Evolutionary conservation across 1,140 invertebrate genomes (phyloP).

Genomic region (Cotesia chilonis): DNA sequence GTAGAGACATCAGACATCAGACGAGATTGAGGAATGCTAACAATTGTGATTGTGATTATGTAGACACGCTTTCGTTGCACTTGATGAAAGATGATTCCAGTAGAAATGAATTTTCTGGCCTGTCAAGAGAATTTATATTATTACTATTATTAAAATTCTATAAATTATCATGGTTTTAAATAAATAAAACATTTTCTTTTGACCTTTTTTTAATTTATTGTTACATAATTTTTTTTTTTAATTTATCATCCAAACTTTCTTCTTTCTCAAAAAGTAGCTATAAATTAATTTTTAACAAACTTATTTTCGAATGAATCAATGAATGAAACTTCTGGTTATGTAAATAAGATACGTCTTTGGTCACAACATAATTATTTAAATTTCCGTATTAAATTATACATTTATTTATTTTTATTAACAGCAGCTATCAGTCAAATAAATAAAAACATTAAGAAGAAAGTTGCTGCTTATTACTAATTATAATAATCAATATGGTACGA

Average conservation of each 20-base stretch:
- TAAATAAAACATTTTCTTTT: slow-evolving; percentile 6
- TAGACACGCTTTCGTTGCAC: too few species aligned
- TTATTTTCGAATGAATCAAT: background rate
- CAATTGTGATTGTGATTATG: background rate
- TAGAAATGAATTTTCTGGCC: too few species aligned
- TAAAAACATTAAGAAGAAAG: too few species aligned
- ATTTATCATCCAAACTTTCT: background rate
- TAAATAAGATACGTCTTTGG: background rate
- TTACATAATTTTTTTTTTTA: background rate
- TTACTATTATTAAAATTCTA: background rate
- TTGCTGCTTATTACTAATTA: too few species aligned
- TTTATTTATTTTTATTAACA: background rate
- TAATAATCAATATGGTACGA: too few species aligned
- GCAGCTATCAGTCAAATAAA: too few species aligned
- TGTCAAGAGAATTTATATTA: too few species aligned
- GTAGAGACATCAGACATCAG: slow-evolving; percentile 1
- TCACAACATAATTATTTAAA: background rate
- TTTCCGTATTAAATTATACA: background rate
- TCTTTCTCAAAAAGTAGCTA: background rate
- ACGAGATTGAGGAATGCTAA: background rate
- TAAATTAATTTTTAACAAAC: background rate
- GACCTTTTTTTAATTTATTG: background rate
- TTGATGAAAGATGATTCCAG: too few species aligned
- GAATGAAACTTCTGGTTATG: slow-evolving; percentile 10
- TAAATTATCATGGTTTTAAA: background rate